Percentiles rank a stretch among this genome's conserved stretches.
phyloP scores from a whole-genome alignment of 2,797 vertebrate species.

The Catharus ustulatus region DNA sequence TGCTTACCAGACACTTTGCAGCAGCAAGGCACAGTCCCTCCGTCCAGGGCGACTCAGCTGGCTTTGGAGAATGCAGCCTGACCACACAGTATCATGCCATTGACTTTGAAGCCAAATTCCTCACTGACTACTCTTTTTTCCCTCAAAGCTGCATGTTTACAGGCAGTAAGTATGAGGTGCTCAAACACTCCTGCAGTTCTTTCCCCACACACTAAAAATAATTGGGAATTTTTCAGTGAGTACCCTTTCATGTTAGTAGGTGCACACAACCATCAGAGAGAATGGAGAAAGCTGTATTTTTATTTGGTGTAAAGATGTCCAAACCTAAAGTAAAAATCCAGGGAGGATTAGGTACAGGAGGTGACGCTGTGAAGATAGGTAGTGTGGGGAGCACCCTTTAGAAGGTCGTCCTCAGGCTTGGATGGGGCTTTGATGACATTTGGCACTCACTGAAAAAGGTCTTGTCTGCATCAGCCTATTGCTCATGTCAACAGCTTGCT shows the following conservation, averaged over 20 bases:
- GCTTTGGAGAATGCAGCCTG: not conserved
- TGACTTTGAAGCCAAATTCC: slow-evolving; percentile 16
- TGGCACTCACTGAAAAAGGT: not conserved
- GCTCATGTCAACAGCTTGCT: not conserved
- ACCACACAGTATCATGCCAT: not conserved
- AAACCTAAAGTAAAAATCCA: not conserved
- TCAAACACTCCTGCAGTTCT: not conserved
- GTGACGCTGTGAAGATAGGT: not conserved
- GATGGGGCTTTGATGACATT: not conserved
- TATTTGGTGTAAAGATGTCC: not conserved
- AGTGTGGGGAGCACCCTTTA: not conserved
- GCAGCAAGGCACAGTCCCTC: not conserved
- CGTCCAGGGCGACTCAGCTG: not conserved
- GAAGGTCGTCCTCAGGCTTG: not conserved
- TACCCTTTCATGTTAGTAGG: not conserved
- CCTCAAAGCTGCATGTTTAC: not conserved
- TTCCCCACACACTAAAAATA: not conserved
- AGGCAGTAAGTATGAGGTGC: not conserved
- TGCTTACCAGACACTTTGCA: not conserved
- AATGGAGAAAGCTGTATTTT: not conserved
- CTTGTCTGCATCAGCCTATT: slow-evolving; percentile 6
- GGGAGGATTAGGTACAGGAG: not conserved
- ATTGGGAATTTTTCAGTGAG: not conserved
- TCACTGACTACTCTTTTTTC: not conserved
- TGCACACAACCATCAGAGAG: not conserved